phyloP scores from a whole-genome alignment of 2,888 invertebrate species.

The Sesia apiformis region DNA sequence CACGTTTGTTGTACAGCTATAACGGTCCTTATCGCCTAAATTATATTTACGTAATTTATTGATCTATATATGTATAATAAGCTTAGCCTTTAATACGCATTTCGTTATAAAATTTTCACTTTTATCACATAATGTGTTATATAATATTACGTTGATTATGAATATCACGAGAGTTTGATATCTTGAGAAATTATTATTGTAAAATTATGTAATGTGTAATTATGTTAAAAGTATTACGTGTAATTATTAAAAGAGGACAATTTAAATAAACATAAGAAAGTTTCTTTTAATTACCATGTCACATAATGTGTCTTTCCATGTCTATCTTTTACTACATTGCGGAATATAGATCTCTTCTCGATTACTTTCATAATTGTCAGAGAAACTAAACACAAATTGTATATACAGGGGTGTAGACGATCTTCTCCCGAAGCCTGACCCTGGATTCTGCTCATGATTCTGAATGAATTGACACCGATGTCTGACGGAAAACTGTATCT shows the following conservation, averaged over 20 bases:
- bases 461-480: no score
- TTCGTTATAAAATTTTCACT: conserved; percentile 57
- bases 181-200: conserved; percentile 72
- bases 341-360: no score
- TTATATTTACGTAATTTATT: conserved; percentile 71
- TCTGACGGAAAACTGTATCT: no score
- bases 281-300: no score
- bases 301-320: no score
- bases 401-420: no score
- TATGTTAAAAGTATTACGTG: conserved; percentile 74
- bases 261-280: conserved; percentile 35
- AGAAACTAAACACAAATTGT: no score
- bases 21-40: conserved; percentile 54
- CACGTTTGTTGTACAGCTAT: conserved; percentile 54
- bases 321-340: no score
- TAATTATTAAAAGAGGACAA: conserved; percentile 73
- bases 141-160: conserved; percentile 54
- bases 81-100: conserved; percentile 59
- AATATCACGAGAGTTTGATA: conserved; percentile 64
- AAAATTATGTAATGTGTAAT: conserved; percentile 64
- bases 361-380: no score
- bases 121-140: conserved; percentile 54
- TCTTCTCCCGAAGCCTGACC: no score
- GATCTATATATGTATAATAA: conserved; percentile 48
- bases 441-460: no score